phyloP scores from a whole-genome alignment of 2,797 vertebrate species.

The Argya squamiceps region DNA sequence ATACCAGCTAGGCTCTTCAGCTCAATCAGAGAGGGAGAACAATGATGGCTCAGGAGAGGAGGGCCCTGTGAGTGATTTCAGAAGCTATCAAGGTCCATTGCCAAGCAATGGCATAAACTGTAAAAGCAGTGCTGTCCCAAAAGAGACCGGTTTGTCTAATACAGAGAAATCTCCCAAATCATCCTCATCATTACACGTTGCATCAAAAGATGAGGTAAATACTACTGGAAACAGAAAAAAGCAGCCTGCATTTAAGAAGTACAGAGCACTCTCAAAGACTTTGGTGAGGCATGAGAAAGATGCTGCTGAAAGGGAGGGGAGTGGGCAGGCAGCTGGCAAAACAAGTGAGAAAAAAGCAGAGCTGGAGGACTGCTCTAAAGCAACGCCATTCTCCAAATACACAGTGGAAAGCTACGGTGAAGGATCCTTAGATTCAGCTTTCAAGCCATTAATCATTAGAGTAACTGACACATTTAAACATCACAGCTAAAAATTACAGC shows the following conservation, averaged over 20 bases:
- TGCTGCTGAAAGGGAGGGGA: neutral
- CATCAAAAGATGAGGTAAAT: neutral
- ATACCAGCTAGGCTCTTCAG: neutral
- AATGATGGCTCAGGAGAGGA: neutral
- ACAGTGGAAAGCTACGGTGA: slow-evolving; percentile 87
- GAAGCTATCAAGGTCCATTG: neutral
- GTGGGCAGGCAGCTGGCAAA: neutral
- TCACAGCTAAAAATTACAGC: slow-evolving; percentile 31
- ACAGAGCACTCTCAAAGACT: neutral
- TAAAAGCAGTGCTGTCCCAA: neutral
- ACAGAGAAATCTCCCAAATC: neutral
- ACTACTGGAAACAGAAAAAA: neutral
- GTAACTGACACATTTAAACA: slow-evolving; percentile 83
- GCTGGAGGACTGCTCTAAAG: neutral
- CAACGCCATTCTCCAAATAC: slow-evolving; percentile 80
- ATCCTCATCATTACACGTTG: neutral
- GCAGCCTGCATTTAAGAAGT: slow-evolving; percentile 3
- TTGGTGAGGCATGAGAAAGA: neutral
- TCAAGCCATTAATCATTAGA: slow-evolving; percentile 83
- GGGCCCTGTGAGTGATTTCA: neutral
- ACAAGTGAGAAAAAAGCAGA: neutral
- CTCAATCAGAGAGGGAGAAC: neutral
- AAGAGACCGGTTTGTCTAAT: neutral
- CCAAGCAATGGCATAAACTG: neutral
- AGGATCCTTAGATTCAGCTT: slow-evolving; percentile 76